Evolutionary conservation across 2,888 invertebrate species (phyloP).

Genomic region (Brenthis ino): DNA sequence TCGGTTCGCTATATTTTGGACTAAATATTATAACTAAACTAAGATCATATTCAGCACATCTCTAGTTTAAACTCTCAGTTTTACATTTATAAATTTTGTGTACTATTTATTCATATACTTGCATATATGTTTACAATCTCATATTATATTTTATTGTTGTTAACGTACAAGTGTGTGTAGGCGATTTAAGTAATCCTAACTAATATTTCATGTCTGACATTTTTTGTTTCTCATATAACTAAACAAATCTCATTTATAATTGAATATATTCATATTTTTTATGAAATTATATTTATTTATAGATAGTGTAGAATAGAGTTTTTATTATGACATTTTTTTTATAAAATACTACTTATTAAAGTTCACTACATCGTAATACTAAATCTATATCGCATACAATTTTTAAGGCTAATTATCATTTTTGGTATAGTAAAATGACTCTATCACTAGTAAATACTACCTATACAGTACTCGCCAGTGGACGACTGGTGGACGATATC

Average conservation of each 20-base stretch:
- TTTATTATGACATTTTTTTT: not conserved
- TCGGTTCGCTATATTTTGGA: too few species aligned
- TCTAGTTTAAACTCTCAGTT: too few species aligned
- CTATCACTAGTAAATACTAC: too few species aligned
- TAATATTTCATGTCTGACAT: constrained; percentile 8
- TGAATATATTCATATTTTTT: not conserved
- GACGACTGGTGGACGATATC: not conserved
- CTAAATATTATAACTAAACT: too few species aligned
- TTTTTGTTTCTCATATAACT: constrained; percentile 5
- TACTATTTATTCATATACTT: constrained; percentile 6
- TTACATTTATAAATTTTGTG: too few species aligned
- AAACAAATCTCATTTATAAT: not conserved
- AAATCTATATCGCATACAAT: too few species aligned
- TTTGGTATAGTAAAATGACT: too few species aligned
- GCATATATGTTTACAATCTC: constrained; percentile 9
- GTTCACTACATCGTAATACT: too few species aligned
- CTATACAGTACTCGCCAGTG: not conserved
- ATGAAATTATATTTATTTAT: not conserved
- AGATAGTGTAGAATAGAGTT: too few species aligned
- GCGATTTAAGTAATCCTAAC: constrained; percentile 11
- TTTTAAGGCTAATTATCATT: too few species aligned
- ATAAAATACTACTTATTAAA: not conserved
- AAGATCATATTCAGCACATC: too few species aligned
- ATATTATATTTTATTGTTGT: constrained; percentile 6
- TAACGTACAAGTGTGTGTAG: constrained; percentile 13